Evolutionary conservation across 2,113 vertebrate genomes (phyloP), one percentile per base, ranked within the genome.

Genomic region (Cathartes aura): DNA sequence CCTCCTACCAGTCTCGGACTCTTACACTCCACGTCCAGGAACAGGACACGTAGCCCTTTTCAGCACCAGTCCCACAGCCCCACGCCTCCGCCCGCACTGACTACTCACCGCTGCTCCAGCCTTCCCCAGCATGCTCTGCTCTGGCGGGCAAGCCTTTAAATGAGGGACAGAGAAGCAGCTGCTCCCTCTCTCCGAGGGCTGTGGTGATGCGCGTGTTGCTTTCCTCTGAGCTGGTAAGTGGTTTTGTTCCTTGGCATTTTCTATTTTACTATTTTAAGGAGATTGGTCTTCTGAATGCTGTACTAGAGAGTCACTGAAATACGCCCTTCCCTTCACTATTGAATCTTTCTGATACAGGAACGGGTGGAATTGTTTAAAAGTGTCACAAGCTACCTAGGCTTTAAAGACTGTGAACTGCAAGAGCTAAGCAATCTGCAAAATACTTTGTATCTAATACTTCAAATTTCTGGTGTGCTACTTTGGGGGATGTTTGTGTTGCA

Each of bases 171-270:
- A 15, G 21, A 11, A 22, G 22, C 78, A 73, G 90, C 81, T 71
- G n/a, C 29, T 58, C 27, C 36, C 6, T 13, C 18, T 21, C 34
- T 4, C 5, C 0, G 1, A 7, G 59, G 2, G 48, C 55, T 36
- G 36, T 4, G 11, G 2, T 24, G 58, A 1, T 15, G 21, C 3
- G 0, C 9, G 27, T 8, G 29, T 2, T 30, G 18, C 22, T 60
- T 7, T 55, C 56, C 52, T 36, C n/a, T 4, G 9, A 53, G 38
- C 72, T 27, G 76, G 56, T 64, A 58, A 24, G 64, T 58, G 40
- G 3, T 23, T 55, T 26, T 70, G 12, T 20, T 72, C 21, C 66
- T 72, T 10, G 11, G 27, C 29, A 7, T 67, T 52, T 38, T 16
- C 11, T 63, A 1, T 32, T 45, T 34, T 47, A 22, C 26, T 63